These are phyloP conservation scores for Osmoderma eremita DNA, from an alignment of 2,888 invertebrate genomes.

Conservation along the genomic window DNA sequence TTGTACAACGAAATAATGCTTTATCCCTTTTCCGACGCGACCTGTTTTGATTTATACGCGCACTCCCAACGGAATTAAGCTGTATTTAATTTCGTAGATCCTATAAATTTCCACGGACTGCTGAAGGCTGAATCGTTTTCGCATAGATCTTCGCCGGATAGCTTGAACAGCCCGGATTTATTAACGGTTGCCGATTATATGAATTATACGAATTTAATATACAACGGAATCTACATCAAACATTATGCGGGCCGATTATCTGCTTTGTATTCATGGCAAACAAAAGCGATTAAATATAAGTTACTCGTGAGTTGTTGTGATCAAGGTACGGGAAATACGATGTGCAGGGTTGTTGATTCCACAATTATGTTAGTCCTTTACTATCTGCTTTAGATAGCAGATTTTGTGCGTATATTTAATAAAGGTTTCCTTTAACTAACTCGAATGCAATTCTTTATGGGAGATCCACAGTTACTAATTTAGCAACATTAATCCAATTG, in stretches of 20 bases:
- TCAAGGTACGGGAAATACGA: neutral
- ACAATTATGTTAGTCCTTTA: neutral
- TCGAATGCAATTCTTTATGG: too few species aligned
- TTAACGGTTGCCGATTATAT: slow-evolving; percentile 38
- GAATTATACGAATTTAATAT: slow-evolving; percentile 35
- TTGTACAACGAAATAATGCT: slow-evolving; percentile 49
- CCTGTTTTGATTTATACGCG: slow-evolving; percentile 42
- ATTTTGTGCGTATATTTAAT: too few species aligned
- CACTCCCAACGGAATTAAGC: slow-evolving; percentile 34
- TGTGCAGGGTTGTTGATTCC: too few species aligned
- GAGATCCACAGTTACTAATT: too few species aligned
- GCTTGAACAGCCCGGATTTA: slow-evolving; percentile 32
- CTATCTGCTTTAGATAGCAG: neutral
- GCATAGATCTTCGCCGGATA: slow-evolving; percentile 31
- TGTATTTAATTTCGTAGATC: slow-evolving; percentile 38
- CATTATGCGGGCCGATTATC: slow-evolving; percentile 16
- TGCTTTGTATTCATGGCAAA: slow-evolving; percentile 15
- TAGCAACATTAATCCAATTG: too few species aligned
- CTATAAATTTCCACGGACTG: slow-evolving; percentile 33
- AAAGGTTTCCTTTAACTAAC: too few species aligned
- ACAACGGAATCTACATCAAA: slow-evolving; percentile 24
- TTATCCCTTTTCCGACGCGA: slow-evolving; percentile 45
- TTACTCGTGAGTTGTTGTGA: neutral
- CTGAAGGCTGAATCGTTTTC: slow-evolving; percentile 35
- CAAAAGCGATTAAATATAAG: slow-evolving; percentile 17